Evolutionary conservation across 2,113 vertebrate species (phyloP).

Genomic region (Trematocara unimaculatum): DNA sequence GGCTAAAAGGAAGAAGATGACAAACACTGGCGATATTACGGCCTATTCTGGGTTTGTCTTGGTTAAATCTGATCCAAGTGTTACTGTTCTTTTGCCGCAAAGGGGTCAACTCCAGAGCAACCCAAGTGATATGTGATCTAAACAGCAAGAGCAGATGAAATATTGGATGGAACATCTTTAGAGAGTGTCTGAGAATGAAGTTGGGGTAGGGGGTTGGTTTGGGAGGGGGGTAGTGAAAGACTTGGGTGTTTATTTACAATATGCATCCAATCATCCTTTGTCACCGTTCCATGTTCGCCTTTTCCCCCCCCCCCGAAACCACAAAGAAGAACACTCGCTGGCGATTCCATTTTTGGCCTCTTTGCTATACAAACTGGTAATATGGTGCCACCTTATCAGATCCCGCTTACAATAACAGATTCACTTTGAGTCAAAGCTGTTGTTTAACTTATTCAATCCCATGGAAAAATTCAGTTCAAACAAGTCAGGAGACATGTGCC

Average conservation of each 20-base stretch:
- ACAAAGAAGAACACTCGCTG: constrained; percentile 46
- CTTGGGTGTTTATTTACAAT: constrained; percentile 70
- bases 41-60: constrained; percentile 22
- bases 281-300: constrained; percentile 53
- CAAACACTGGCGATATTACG: background rate
- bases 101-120: constrained; percentile 38
- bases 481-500: constrained; percentile 63
- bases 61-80: constrained; percentile 10
- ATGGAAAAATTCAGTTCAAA: constrained; percentile 57
- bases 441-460: constrained; percentile 67
- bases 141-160: constrained; percentile 19
- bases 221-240: constrained; percentile 19
- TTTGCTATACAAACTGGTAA: constrained; percentile 56
- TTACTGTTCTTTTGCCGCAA: constrained; percentile 8
- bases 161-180: constrained; percentile 36
- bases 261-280: constrained; percentile 66
- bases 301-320: constrained; percentile 35
- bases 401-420: constrained; percentile 71
- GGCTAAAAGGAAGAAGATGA: background rate
- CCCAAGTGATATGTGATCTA: constrained; percentile 8
- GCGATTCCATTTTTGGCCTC: constrained; percentile 59
- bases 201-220: background rate
- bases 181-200: constrained; percentile 3
- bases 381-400: constrained; percentile 62
- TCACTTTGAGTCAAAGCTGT: constrained; percentile 53